Evolutionary conservation across 1,140 invertebrate species (phyloP), one percentile per base, ranked within the genome.

Genomic region (Heliconius hermathena): DNA sequence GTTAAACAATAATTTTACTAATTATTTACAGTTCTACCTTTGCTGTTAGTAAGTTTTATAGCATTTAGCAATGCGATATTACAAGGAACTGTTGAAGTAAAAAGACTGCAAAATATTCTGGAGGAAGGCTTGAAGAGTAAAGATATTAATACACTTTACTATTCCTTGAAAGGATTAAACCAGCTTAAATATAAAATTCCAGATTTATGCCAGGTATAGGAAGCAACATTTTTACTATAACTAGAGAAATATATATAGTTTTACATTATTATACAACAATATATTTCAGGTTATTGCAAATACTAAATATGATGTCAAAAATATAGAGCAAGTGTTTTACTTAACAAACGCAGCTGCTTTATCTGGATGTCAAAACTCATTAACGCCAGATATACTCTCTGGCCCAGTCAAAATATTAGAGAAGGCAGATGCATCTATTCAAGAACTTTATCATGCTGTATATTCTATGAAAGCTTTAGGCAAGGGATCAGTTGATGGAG

Each of bases 401-500:
- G 83, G 88, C 11, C 83, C 93, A 1, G 84, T 86, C 5, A 85
- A 88, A 54, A 76, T 82, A 13, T 83, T 95, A 29, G 92, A 95
- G 71, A 93, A 92, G 76, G 87, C 89, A 66, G 91, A 94, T 84
- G 82, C 87, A 8, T 89, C 91, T 8, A 75, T 94, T 26, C 75
- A 85, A n/a, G 94, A 95, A 52, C 26, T 95, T 4, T 93, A 94
- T 80, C 83, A 93, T 87, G 88, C 92, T 20, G 86, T 95, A 4
- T 91, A 91, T 79, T 86, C 94, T 3, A 71, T 95, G 41, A 94
- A 93, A 78, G 93, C 94, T 13, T 57, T 95, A 0, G 93, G 94
- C 5, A 94, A 92, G 81, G 93, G 91, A 29, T 82, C 89, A 13
- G 81, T 90, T 0, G 90, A 95, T 66, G 96, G 96, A 81, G 92